Percentiles rank a stretch among this genome's conserved stretches.
phyloP scores from a whole-genome alignment of 1,140 invertebrate genomes.

The Elysia chlorotica region DNA sequence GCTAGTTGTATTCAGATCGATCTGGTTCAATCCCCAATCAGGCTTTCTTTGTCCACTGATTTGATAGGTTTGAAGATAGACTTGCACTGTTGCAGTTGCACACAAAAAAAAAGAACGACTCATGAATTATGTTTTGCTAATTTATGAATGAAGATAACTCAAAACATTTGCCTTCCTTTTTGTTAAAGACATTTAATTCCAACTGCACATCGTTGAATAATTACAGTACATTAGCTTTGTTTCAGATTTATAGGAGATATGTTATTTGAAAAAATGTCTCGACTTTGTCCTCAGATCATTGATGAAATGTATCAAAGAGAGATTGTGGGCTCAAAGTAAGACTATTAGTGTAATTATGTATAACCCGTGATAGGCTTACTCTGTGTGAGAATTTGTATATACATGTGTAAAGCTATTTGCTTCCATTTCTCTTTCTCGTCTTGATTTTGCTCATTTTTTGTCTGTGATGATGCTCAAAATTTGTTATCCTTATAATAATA shows the following conservation, averaged over 20 bases:
- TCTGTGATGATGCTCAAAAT: too few relatives aligned
- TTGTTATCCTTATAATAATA: too few relatives aligned
- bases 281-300: conserved; percentile 48
- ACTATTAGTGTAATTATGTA: too few relatives aligned
- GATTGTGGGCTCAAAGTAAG: conserved; percentile 58
- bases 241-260: too few relatives aligned
- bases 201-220: too few relatives aligned
- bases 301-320: conserved; percentile 63
- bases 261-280: too few relatives aligned
- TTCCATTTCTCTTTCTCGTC: neutral
- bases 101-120: neutral
- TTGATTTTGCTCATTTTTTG: neutral
- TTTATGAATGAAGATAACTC: neutral
- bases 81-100: neutral
- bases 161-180: neutral
- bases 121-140: neutral
- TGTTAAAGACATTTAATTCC: too few relatives aligned
- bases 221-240: too few relatives aligned
- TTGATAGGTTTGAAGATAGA: neutral
- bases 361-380: too few relatives aligned
- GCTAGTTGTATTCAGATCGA: neutral
- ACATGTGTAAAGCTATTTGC: conserved; percentile 2
- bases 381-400: too few relatives aligned
- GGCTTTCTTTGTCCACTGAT: neutral
- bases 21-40: neutral